Evolutionary conservation across 2,888 invertebrate species (phyloP), one percentile per base, ranked within the genome.

Genomic region (Buathra laborator): DNA sequence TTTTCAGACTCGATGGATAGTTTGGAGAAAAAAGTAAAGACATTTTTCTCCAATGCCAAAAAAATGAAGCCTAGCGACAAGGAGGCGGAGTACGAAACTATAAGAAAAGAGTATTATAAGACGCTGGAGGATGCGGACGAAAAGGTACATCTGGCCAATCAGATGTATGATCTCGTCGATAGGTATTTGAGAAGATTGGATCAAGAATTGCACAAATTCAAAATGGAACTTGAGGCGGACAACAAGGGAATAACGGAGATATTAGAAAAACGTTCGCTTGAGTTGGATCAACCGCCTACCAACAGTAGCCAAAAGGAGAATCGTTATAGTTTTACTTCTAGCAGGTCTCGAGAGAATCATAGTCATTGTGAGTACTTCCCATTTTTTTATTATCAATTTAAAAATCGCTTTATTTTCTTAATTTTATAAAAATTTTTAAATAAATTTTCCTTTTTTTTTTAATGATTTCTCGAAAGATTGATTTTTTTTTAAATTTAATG

Each of bases 181-280:
- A 96, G 98, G 92, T 99, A 99, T 94, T 95, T 98, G 90, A 95
- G 98, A 84, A 96, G 98, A 93, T 95, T 99, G 76, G 98, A 97
- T 95, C 95, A 95, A 94, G 99, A 99, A 93, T 94, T 99, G 74
- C 97, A 98, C 89, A 99, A 99, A 94, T 99, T 99, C 94, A 99
- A 99, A 94, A 98, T 99, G 96, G 99, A 99, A 94, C 94, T 99
- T 83, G 99, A 99, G 94, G 99, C 99, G 0, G 99, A 99, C 94
- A 98, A 99, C 95, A 98, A 99, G 90, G 99, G 99, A 3, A 99
- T 99, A 77, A 99, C 99, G 0, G 99, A 99, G 94, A 95, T 98
- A 70, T 94, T 99, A 87, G 99, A 99, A 94, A 98, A 98, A 94
- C 95, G 99, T 62, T 99, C 99, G 0, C 94, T 99, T 74, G 99